Conservation (phyloP, 2,888 invertebrate genomes). For the Parnassius mnemosyne region DNA sequence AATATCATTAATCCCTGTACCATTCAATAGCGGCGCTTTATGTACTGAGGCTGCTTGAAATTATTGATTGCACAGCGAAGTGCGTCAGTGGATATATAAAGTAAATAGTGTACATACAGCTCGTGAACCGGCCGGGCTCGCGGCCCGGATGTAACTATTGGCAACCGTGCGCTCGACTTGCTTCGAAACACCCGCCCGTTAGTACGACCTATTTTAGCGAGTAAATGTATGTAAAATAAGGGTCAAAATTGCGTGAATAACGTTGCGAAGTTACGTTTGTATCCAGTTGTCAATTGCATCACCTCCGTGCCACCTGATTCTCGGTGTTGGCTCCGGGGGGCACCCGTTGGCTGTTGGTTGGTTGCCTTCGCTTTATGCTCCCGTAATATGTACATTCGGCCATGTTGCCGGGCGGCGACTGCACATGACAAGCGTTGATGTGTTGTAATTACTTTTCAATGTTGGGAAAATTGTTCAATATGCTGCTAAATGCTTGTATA, state of each 20-base stretch:
- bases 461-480: constrained; percentile 37
- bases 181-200: constrained; percentile 13
- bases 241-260: constrained; percentile 33
- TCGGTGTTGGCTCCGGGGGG: constrained; percentile 38
- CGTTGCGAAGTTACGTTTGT: constrained; percentile 34
- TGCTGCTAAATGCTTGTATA: constrained; percentile 24
- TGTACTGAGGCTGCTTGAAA: constrained; percentile 22
- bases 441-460: constrained; percentile 47
- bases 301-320: constrained; percentile 48
- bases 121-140: constrained; percentile 38
- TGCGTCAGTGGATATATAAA: constrained; percentile 31
- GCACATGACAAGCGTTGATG: constrained; percentile 44
- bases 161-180: constrained; percentile 39
- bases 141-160: constrained; percentile 51
- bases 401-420: constrained; percentile 39
- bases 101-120: constrained; percentile 33
- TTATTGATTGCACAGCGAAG: constrained; percentile 30
- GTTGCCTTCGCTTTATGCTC: constrained; percentile 42
- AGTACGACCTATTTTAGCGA: constrained; percentile 32
- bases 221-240: constrained; percentile 34
- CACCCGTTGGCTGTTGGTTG: constrained; percentile 38
- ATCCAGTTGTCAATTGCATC: constrained; percentile 43
- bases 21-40: constrained; percentile 6
- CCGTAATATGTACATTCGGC: constrained; percentile 44
- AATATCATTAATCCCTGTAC: constrained; percentile 8